Conservation (phyloP, 2,888 invertebrate genomes). For the Hyposoter dolosus region DNA sequence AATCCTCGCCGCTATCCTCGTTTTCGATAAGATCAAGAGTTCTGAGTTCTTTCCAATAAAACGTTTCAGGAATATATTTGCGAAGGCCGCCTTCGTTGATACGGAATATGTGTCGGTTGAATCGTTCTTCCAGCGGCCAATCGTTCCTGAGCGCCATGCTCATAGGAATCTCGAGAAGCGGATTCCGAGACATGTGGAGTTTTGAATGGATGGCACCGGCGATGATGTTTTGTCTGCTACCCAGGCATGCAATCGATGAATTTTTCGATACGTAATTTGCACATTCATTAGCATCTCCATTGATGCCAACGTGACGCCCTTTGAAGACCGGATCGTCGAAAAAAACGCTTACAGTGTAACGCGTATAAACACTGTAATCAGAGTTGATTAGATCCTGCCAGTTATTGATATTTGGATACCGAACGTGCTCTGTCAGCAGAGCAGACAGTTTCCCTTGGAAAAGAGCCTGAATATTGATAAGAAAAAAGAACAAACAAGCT, state of each 20-base stretch:
- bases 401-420: slow-evolving; percentile 1
- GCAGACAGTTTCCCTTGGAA: slow-evolving; percentile 30
- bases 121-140: slow-evolving; percentile 17
- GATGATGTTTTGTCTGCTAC: not conserved
- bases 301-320: not conserved
- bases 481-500: not conserved
- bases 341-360: not conserved
- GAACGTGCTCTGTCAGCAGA: slow-evolving; percentile 4
- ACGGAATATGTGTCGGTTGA: not conserved
- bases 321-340: not conserved
- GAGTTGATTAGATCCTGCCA: slow-evolving; percentile 12
- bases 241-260: slow-evolving; percentile 6
- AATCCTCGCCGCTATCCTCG: not conserved
- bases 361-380: slow-evolving; percentile 9
- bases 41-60: too few species aligned
- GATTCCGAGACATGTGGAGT: slow-evolving; percentile 3
- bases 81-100: too few species aligned
- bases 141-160: not conserved
- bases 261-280: not conserved
- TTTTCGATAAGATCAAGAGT: not conserved
- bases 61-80: too few species aligned
- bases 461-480: slow-evolving; percentile 20
- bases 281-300: not conserved
- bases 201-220: not conserved
- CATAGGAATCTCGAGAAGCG: not conserved